Evolutionary conservation across 1,140 invertebrate genomes (phyloP).

Genomic region (Manduca sexta): DNA sequence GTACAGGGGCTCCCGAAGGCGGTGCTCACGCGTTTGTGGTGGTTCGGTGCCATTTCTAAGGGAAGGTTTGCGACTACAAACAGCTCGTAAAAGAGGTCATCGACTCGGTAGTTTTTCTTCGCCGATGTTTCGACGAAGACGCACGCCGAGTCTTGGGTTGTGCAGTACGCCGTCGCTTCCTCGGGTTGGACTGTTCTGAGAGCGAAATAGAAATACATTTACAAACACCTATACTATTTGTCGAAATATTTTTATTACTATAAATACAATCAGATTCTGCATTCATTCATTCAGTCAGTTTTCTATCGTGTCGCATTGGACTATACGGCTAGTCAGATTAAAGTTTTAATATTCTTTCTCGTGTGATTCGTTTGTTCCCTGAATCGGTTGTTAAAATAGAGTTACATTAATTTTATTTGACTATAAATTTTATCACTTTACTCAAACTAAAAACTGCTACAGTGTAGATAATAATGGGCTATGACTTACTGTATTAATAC

Average conservation of each 20-base stretch:
- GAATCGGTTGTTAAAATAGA: too few relatives aligned
- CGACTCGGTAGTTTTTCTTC: constrained; percentile 84
- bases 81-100: constrained; percentile 87
- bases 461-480: too few relatives aligned
- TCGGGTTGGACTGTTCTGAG: constrained; percentile 80
- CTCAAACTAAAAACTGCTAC: too few relatives aligned
- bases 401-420: too few relatives aligned
- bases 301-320: too few relatives aligned
- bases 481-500: too few relatives aligned
- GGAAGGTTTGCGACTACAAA: constrained; percentile 87
- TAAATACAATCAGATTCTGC: neutral
- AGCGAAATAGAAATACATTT: constrained; percentile 8
- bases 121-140: constrained; percentile 88
- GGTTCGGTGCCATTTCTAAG: constrained; percentile 90
- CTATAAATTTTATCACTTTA: too few relatives aligned
- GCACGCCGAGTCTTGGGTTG: constrained; percentile 80
- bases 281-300: neutral
- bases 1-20: constrained; percentile 82
- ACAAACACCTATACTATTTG: neutral
- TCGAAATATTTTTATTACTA: neutral
- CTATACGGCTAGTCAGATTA: too few relatives aligned
- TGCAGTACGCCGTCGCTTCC: constrained; percentile 81
- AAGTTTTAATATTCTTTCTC: too few relatives aligned
- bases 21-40: constrained; percentile 83
- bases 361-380: too few relatives aligned